These are phyloP conservation scores for Dioctria linearis DNA, from an alignment of 2,888 invertebrate genomes.

Conservation along the genomic window DNA sequence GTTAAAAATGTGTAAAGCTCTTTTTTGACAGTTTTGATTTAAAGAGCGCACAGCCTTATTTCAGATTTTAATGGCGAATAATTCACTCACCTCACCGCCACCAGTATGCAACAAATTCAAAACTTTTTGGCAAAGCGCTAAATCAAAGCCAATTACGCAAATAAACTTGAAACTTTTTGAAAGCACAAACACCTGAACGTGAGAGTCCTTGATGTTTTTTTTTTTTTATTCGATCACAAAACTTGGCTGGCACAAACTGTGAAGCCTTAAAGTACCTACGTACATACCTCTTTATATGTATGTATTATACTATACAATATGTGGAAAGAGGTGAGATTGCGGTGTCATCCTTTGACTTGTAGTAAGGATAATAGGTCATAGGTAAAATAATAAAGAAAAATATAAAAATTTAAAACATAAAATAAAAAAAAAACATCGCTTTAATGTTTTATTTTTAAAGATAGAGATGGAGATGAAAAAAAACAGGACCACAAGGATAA, in stretches of 20 bases:
- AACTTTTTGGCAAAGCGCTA: slow-evolving; percentile 14
- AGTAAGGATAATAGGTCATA: no score
- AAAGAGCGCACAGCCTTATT: slow-evolving; percentile 18
- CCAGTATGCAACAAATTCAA: slow-evolving; percentile 27
- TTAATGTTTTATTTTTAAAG: background rate
- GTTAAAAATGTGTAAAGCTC: background rate
- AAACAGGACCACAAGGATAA: slow-evolving; percentile 10
- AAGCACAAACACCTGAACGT: slow-evolving; percentile 16
- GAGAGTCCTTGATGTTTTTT: background rate
- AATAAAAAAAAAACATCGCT: slow-evolving; percentile 17
- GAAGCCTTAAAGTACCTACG: slow-evolving; percentile 20
- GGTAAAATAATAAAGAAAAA: background rate
- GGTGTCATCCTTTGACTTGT: no score
- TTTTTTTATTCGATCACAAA: background rate
- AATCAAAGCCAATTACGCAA: slow-evolving; percentile 46
- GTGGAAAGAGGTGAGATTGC: no score
- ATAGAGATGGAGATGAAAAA: background rate
- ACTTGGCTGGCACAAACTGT: background rate
- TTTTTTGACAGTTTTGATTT: slow-evolving; percentile 41
- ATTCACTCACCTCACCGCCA: slow-evolving; percentile 34
- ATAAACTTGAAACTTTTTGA: slow-evolving; percentile 29
- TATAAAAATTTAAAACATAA: background rate
- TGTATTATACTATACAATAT: no score
- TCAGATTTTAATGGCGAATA: background rate
- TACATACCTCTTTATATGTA: background rate